Conservation (phyloP, 2,113 vertebrate genomes). For the Leptobrachium leishanense region DNA sequence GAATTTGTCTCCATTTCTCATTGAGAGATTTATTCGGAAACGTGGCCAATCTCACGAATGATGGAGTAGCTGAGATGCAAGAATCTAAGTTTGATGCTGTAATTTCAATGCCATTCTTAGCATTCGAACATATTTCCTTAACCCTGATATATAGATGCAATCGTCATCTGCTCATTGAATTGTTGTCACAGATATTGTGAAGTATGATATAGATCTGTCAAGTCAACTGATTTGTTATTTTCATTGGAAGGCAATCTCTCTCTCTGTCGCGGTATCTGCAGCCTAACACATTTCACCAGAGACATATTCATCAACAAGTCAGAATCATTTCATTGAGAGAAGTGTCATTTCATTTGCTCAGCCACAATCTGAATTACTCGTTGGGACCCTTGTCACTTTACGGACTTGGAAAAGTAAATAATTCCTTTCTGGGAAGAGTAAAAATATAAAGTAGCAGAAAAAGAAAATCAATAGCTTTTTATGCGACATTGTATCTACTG, state of each 20-base stretch:
- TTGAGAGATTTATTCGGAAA: too few relatives aligned
- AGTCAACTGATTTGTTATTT: constrained; percentile 36
- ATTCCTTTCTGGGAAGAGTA: constrained; percentile 5
- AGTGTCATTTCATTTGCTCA: constrained; percentile 34
- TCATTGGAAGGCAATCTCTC: constrained; percentile 42
- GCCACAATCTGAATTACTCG: constrained; percentile 11
- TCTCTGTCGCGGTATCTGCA: constrained; percentile 18
- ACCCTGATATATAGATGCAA: not conserved
- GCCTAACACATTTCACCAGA: constrained; percentile 2
- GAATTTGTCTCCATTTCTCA: too few relatives aligned
- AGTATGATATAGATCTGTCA: constrained; percentile 35
- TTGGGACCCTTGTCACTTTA: not conserved
- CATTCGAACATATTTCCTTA: not conserved
- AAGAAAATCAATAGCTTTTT: too few relatives aligned
- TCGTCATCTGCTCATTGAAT: not conserved
- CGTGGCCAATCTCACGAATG: too few relatives aligned
- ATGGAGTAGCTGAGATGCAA: too few relatives aligned
- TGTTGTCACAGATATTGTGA: constrained; percentile 17
- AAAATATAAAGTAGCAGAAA: not conserved
- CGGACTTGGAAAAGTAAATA: not conserved
- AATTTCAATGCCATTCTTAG: not conserved
- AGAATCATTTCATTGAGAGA: constrained; percentile 41
- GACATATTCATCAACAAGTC: constrained; percentile 34
- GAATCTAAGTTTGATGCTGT: too few relatives aligned
- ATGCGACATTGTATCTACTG: too few relatives aligned